A percentile compares a stretch with the other conserved stretches of the same genome.
These are phyloP conservation scores for Troglohyphantes excavatus DNA, from an alignment of 2,888 invertebrate species.

Conservation along the genomic window DNA sequence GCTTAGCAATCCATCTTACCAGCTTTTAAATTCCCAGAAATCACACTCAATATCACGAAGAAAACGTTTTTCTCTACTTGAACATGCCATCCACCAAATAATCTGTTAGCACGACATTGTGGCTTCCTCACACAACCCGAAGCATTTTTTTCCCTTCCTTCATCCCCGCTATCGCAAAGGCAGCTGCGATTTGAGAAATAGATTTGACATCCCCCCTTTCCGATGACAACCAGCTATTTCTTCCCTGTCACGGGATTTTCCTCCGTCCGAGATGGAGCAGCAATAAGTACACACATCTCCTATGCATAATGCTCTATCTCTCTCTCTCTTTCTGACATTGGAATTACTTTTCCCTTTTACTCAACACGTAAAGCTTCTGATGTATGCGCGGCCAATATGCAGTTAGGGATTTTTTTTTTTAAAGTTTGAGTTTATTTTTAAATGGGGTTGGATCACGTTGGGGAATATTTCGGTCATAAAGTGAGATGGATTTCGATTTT, in stretches of 20 bases:
- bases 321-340: background rate
- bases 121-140: too few species aligned
- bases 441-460: too few species aligned
- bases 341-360: background rate
- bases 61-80: too few species aligned
- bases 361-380: too few species aligned
- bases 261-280: conserved; percentile 8
- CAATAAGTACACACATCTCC: conserved; percentile 3
- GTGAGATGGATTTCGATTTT: background rate
- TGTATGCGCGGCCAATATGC: background rate
- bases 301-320: background rate
- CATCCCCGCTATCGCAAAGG: background rate
- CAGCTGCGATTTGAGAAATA: conserved; percentile 28
- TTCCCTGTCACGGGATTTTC: conserved; percentile 41
- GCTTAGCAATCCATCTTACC: too few species aligned
- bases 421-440: too few species aligned
- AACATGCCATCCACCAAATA: too few species aligned
- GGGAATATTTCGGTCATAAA: background rate
- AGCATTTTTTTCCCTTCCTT: conserved; percentile 10
- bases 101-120: too few species aligned
- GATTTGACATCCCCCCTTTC: conserved; percentile 45
- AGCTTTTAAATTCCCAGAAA: too few species aligned
- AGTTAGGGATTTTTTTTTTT: too few species aligned
- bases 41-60: too few species aligned
- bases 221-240: conserved; percentile 51